A percentile compares a stretch with the other conserved stretches of the same genome.
phyloP scores from a whole-genome alignment of 1,140 invertebrate genomes.

The Panagrolaimus sp. region DNA sequence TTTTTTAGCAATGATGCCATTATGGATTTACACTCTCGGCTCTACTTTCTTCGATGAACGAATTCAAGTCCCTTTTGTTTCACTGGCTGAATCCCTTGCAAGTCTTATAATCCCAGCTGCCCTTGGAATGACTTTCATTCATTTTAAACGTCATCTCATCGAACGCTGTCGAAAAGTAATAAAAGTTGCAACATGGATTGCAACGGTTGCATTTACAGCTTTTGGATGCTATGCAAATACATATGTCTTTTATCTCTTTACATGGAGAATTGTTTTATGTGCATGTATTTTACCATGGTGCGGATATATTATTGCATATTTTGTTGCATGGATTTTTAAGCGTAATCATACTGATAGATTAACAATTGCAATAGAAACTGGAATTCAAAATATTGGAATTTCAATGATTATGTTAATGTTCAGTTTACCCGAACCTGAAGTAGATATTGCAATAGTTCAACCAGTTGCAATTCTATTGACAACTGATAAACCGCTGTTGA shows the following conservation, averaged over 20 bases:
- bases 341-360: conserved; percentile 45
- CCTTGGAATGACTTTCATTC: conserved; percentile 67
- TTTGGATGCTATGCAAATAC: conserved; percentile 82
- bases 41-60: conserved; percentile 66
- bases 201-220: conserved; percentile 76
- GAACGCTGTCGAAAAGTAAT: conserved; percentile 66
- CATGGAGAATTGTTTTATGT: conserved; percentile 62
- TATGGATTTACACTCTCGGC: conserved; percentile 84
- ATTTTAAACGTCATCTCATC: conserved; percentile 40
- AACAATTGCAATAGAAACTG: conserved; percentile 61
- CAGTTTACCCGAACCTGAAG: conserved; percentile 29
- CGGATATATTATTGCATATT: conserved; percentile 59
- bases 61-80: conserved; percentile 72
- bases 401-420: conserved; percentile 28
- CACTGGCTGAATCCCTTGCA: conserved; percentile 71
- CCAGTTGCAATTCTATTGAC: conserved; percentile 28
- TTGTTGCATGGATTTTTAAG: conserved; percentile 52
- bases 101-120: conserved; percentile 73
- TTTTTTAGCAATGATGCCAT: conserved; percentile 74
- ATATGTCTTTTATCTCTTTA: conserved; percentile 78
- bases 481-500: conserved; percentile 32
- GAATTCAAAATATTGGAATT: conserved; percentile 60
- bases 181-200: conserved; percentile 65
- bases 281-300: conserved; percentile 56
- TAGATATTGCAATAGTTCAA: conserved; percentile 30